Evolutionary conservation across 2,888 invertebrate genomes (phyloP).

Genomic region (Drosophila suboccidentalis): DNA sequence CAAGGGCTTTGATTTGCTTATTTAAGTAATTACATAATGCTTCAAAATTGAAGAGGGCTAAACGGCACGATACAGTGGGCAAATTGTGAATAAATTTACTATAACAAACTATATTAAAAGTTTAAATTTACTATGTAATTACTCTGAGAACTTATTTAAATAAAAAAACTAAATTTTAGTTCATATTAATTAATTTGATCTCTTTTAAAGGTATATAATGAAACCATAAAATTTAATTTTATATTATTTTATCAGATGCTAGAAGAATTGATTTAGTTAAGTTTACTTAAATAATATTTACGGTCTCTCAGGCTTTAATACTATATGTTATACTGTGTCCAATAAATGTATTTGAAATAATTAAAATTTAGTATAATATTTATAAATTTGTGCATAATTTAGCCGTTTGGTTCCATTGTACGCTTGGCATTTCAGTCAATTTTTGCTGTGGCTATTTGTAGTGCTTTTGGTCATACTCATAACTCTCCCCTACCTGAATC

Average conservation of each 20-base stretch:
- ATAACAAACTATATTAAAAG: no score
- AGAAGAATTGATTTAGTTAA: no score
- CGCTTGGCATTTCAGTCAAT: not conserved
- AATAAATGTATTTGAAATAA: no score
- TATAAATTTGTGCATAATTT: no score
- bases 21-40: slow-evolving; percentile 72
- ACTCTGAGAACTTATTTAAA: no score
- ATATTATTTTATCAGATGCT: no score
- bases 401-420: slow-evolving; percentile 31
- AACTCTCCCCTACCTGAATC: slow-evolving; percentile 21
- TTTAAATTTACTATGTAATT: no score
- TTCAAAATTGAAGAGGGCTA: slow-evolving; percentile 25
- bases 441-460: slow-evolving; percentile 28
- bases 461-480: slow-evolving; percentile 23
- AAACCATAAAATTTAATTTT: not conserved
- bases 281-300: no score
- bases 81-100: no score
- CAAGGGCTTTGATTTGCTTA: slow-evolving; percentile 48
- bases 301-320: no score
- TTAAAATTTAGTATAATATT: no score
- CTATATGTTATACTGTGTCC: no score
- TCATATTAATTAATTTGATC: not conserved
- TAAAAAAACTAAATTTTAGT: not conserved
- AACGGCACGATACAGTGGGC: slow-evolving; percentile 34
- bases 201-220: not conserved